Conservation (phyloP, 2,113 vertebrate species). For the Zapus hudsonius region DNA sequence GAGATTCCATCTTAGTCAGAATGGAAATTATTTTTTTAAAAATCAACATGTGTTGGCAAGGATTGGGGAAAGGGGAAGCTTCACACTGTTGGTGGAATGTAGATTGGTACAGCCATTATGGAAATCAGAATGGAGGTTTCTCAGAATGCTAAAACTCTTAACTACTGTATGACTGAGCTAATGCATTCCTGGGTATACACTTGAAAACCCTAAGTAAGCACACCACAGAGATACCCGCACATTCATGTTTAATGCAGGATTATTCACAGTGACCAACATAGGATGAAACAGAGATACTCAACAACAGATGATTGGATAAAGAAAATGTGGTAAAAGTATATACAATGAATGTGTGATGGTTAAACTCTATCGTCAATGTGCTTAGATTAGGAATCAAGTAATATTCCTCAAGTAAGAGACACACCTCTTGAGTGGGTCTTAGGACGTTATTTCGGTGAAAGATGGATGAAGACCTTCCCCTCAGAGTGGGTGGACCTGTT, state of each 20-base stretch:
- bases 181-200: not conserved
- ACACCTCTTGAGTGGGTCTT: too few relatives aligned
- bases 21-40: not conserved
- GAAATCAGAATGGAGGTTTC: not conserved
- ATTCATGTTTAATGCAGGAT: not conserved
- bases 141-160: not conserved
- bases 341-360: too few relatives aligned
- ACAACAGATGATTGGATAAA: not conserved
- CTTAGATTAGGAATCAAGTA: too few relatives aligned
- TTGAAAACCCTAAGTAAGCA: not conserved
- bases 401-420: too few relatives aligned
- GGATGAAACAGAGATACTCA: not conserved
- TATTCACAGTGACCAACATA: not conserved
- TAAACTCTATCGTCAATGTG: too few relatives aligned
- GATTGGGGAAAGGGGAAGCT: not conserved
- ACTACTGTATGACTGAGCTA: not conserved
- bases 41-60: not conserved
- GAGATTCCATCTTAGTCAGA: not conserved
- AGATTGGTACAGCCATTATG: not conserved
- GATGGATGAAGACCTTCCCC: too few relatives aligned
- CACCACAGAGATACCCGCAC: not conserved
- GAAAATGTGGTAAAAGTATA: not conserved
- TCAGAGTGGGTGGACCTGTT: too few relatives aligned
- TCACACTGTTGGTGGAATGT: too few relatives aligned
- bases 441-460: too few relatives aligned